phyloP scores from a whole-genome alignment of 2,797 vertebrate species.

The Cuniculus paca region DNA sequence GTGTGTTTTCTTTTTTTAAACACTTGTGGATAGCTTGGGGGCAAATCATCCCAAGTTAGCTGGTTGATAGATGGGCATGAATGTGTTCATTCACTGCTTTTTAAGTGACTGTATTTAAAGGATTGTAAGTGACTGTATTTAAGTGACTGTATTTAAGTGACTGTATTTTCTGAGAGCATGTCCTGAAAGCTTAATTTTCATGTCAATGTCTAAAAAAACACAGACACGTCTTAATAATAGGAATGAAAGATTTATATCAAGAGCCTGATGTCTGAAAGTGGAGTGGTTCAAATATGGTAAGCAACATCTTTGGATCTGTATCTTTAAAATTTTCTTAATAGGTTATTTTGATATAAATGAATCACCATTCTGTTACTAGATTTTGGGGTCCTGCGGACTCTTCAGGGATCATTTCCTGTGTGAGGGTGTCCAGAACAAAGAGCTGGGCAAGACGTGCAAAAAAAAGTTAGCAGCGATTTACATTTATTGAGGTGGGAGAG shows the following conservation, averaged over 20 bases:
- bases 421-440: neutral
- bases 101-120: neutral
- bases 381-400: neutral
- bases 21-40: neutral
- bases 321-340: constrained; percentile 24
- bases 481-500: neutral
- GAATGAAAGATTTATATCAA: constrained; percentile 29
- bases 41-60: neutral
- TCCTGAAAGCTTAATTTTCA: constrained; percentile 16
- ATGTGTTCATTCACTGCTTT: neutral
- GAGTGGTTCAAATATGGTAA: constrained; percentile 8
- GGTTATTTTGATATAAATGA: constrained; percentile 72
- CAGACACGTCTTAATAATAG: neutral
- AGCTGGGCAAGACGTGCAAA: neutral
- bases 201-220: neutral
- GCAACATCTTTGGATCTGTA: neutral
- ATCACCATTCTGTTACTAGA: neutral
- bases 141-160: neutral
- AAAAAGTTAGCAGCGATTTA: neutral
- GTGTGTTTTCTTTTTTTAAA: neutral
- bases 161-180: neutral
- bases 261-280: neutral
- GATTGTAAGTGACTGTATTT: neutral
- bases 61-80: neutral
- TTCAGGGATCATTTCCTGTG: neutral